phyloP scores from a whole-genome alignment of 2,797 vertebrate species.

The Pangasius larnaudii region DNA sequence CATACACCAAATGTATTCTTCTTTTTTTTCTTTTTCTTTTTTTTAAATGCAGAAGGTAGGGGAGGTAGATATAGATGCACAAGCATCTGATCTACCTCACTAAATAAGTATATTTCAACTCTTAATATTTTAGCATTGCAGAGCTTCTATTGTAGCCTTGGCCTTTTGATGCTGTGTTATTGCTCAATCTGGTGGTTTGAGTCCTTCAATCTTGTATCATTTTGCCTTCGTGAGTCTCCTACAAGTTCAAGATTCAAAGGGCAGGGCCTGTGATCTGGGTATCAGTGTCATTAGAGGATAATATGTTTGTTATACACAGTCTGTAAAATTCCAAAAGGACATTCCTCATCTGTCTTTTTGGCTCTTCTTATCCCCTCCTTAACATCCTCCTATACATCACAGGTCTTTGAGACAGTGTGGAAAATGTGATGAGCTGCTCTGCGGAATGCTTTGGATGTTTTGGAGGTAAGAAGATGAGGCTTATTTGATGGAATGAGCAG shows the following conservation, averaged over 20 bases:
- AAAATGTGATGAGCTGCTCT: conserved; percentile 23
- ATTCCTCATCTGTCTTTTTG: background rate
- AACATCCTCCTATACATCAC: background rate
- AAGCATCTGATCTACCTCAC: background rate
- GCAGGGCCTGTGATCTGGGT: background rate
- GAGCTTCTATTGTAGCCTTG: background rate
- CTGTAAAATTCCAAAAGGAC: conserved; percentile 6
- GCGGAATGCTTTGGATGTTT: conserved; percentile 23
- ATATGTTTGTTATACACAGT: background rate
- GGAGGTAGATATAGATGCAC: background rate
- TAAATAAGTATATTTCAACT: background rate
- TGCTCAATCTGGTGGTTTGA: background rate
- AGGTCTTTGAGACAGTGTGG: conserved; percentile 6
- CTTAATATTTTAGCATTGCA: background rate
- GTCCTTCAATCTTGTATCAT: background rate
- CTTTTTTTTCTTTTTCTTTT: background rate
- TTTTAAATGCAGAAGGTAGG: no score
- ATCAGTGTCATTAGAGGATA: background rate
- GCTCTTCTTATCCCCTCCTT: background rate
- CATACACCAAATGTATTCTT: background rate
- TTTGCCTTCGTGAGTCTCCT: background rate
- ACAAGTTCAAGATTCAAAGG: background rate
- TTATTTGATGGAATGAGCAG: conserved; percentile 40
- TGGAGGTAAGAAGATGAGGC: conserved; percentile 23
- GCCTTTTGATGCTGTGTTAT: background rate